Evolutionary conservation across 2,113 vertebrate species (phyloP), one percentile per base, ranked within the genome.

Genomic region (Anguilla japonica): DNA sequence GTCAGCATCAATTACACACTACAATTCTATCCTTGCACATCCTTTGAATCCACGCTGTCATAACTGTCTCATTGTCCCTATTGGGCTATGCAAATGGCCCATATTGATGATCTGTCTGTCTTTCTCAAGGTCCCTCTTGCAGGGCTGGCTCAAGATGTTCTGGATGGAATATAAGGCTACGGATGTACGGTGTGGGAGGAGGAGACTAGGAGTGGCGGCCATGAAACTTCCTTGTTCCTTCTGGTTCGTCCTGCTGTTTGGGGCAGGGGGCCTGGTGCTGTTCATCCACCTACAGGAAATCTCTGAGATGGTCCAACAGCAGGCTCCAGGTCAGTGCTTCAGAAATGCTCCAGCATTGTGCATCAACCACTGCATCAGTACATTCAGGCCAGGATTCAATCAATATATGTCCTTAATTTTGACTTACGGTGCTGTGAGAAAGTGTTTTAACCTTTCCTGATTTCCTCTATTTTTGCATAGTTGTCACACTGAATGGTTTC

Each of bases 191-290:
- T 86, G 88, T 9, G 13, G 57, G 1, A 41, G 81, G 63, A 88
- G 88, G 86, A 90, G 86, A 86, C 85, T 2, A 43, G 78, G 88
- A 53, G 39, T 41, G 22, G 67, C 3, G 26, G 71, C 40, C 80
- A 97, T 97, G 97, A 97, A 96, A 94, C 94, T 94, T 85, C 92
- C 94, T 34, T 96, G 95, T 91, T 95, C 95, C 91, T 96, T 97
- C 87, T 97, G 96, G 90, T 95, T 96, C 92, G 93, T 97, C 88
- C 92, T 98, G 92, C 94, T 97, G 88, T 96, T 98, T 4, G 97
- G 96, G 92, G 95, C 94, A 8, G 96, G 94, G 0, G 97, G 96
- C 22, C 95, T 97, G 40, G 92, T 98, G 39, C 95, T 98, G 89
- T 96, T 97, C 84, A 94, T 96, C 87, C 94, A 93, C 88, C 95